A percentile compares a stretch with the other conserved stretches of the same genome.
Conservation (phyloP, 2,888 invertebrate species). For the Lingula anatina region DNA sequence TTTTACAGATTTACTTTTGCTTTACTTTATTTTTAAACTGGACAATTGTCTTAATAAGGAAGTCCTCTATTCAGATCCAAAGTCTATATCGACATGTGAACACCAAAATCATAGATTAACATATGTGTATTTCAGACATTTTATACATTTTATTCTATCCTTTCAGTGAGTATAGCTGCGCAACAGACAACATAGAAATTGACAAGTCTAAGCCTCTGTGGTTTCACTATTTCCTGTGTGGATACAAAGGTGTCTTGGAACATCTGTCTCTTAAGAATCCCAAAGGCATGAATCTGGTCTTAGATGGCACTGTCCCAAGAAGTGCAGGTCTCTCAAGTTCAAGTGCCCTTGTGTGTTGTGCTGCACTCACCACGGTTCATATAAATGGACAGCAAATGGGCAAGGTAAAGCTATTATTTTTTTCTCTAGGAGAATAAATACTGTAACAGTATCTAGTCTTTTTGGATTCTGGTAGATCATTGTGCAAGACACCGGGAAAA, state of each 20-base stretch:
- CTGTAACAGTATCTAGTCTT: no score
- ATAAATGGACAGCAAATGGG: slow-evolving; percentile 54
- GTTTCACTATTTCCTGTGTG: slow-evolving; percentile 93
- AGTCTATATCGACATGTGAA: no score
- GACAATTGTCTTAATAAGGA: no score
- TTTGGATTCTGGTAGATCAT: no score
- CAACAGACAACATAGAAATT: slow-evolving; percentile 28
- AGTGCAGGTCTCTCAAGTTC: slow-evolving; percentile 96
- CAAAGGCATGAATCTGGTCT: slow-evolving; percentile 66
- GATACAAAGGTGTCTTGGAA: slow-evolving; percentile 80
- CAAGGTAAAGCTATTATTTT: slow-evolving; percentile 41
- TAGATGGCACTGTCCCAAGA: slow-evolving; percentile 83
- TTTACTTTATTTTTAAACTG: no score
- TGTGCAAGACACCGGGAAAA: no score
- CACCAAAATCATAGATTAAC: no score
- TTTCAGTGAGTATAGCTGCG: slow-evolving; percentile 29
- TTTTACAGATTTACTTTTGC: no score
- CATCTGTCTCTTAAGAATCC: slow-evolving; percentile 19
- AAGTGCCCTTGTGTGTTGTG: slow-evolving; percentile 92
- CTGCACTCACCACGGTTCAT: slow-evolving; percentile 73
- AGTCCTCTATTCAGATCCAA: no score
- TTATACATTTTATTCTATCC: no score
- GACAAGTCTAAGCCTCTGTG: slow-evolving; percentile 61
- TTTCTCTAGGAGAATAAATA: no score
- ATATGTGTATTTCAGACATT: no score